Percentiles rank a stretch among this genome's conserved stretches.
Conservation (phyloP, 2,113 vertebrate species). For the Microcebus murinus region DNA sequence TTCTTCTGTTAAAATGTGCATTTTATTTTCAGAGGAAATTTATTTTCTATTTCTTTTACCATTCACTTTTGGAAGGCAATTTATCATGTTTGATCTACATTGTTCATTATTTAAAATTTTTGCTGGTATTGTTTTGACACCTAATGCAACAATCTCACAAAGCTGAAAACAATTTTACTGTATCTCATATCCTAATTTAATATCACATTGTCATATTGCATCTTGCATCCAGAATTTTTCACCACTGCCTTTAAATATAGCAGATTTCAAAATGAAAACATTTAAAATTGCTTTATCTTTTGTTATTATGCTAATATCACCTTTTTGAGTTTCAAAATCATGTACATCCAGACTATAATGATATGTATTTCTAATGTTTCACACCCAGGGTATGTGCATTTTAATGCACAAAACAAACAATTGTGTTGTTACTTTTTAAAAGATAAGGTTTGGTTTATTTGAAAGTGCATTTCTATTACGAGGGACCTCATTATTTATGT, state of each 20-base stretch:
- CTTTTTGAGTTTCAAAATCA: not conserved
- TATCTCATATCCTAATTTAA: constrained; percentile 48
- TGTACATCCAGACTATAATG: not conserved
- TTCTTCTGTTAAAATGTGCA: constrained; percentile 55
- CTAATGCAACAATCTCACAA: constrained; percentile 18
- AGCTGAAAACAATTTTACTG: constrained; percentile 35
- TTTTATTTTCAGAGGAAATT: constrained; percentile 64
- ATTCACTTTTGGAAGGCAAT: constrained; percentile 46
- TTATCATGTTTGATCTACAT: constrained; percentile 58
- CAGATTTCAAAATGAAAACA: constrained; percentile 19
- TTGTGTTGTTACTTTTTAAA: not conserved
- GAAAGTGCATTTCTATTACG: not conserved
- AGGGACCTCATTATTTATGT: not conserved
- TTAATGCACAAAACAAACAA: not conserved
- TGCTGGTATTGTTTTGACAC: constrained; percentile 48
- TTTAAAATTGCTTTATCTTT: constrained; percentile 12
- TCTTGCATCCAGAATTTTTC: not conserved
- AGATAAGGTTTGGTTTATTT: not conserved
- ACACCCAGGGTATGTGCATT: not conserved
- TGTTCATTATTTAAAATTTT: constrained; percentile 64
- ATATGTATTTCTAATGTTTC: constrained; percentile 24
- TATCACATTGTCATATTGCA: constrained; percentile 27
- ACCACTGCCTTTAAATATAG: not conserved
- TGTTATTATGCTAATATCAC: constrained; percentile 9
- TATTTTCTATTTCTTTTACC: constrained; percentile 61